phyloP scores from a whole-genome alignment of 1,140 invertebrate genomes.

The Prorops nasuta region DNA sequence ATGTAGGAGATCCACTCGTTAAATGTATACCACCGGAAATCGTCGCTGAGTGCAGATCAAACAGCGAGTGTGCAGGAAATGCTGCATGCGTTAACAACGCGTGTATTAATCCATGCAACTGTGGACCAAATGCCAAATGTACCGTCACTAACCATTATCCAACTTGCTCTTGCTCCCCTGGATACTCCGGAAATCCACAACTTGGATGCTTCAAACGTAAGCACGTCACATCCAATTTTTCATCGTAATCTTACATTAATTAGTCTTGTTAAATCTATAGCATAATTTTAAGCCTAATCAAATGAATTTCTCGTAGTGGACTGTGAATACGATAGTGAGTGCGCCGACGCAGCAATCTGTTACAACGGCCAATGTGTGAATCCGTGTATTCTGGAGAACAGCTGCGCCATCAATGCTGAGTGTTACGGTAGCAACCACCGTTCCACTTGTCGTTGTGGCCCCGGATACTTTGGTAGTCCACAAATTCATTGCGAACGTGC shows the following conservation, averaged over 20 bases:
- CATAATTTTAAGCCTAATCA: not conserved
- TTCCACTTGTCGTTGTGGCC: slow-evolving; percentile 72
- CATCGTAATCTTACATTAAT: not conserved
- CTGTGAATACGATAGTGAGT: slow-evolving; percentile 79
- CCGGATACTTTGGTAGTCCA: slow-evolving; percentile 74
- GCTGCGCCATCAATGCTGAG: slow-evolving; percentile 78
- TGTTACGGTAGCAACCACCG: slow-evolving; percentile 77
- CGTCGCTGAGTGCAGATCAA: slow-evolving; percentile 69
- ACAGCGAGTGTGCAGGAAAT: slow-evolving; percentile 74
- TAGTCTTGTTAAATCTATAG: not conserved
- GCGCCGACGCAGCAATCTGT: slow-evolving; percentile 73
- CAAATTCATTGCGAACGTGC: slow-evolving; percentile 74
- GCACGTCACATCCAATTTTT: not conserved
- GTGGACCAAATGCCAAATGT: slow-evolving; percentile 79
- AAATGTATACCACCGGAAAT: slow-evolving; percentile 70
- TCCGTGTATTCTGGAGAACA: slow-evolving; percentile 74
- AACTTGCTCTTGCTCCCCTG: slow-evolving; percentile 73
- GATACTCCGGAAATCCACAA: slow-evolving; percentile 81
- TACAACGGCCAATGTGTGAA: slow-evolving; percentile 78
- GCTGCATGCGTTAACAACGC: slow-evolving; percentile 77
- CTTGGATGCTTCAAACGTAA: slow-evolving; percentile 73
- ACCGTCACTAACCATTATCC: slow-evolving; percentile 78
- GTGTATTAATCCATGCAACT: slow-evolving; percentile 82
- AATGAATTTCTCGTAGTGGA: slow-evolving; percentile 66
- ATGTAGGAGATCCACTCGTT: slow-evolving; percentile 70